Evolutionary conservation across 2,797 vertebrate genomes (phyloP).

Genomic region (Martes flavigula): DNA sequence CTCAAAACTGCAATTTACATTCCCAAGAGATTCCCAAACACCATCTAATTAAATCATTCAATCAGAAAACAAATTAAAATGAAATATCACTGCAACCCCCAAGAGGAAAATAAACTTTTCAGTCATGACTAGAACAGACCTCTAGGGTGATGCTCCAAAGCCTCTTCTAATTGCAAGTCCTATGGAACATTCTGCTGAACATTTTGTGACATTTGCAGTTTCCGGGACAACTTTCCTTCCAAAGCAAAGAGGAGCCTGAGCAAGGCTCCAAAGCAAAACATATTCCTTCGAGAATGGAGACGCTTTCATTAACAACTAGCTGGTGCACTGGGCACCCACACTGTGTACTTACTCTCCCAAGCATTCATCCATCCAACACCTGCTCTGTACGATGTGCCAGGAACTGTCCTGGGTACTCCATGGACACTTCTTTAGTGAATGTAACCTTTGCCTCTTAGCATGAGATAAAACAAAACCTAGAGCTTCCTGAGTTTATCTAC

Average conservation of each 20-base stretch:
- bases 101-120: constrained; percentile 71
- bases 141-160: constrained; percentile 71
- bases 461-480: constrained; percentile 2
- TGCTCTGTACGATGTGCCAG: background rate
- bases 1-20: constrained; percentile 75
- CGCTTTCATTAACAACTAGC: constrained; percentile 9
- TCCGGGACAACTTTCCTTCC: constrained; percentile 47
- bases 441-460: background rate
- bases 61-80: constrained; percentile 85
- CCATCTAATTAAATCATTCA: constrained; percentile 83
- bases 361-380: background rate
- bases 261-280: constrained; percentile 28
- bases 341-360: background rate
- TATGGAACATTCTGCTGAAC: constrained; percentile 54
- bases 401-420: background rate
- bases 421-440: background rate
- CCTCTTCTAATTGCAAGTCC: constrained; percentile 73
- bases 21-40: constrained; percentile 71
- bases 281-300: background rate
- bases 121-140: constrained; percentile 69
- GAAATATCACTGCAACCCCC: constrained; percentile 73
- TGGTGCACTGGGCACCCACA: background rate
- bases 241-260: constrained; percentile 39
- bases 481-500: background rate
- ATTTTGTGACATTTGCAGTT: constrained; percentile 71